Evolutionary conservation across 2,113 vertebrate species (phyloP).

Genomic region (Oxygymnocypris stewartii): DNA sequence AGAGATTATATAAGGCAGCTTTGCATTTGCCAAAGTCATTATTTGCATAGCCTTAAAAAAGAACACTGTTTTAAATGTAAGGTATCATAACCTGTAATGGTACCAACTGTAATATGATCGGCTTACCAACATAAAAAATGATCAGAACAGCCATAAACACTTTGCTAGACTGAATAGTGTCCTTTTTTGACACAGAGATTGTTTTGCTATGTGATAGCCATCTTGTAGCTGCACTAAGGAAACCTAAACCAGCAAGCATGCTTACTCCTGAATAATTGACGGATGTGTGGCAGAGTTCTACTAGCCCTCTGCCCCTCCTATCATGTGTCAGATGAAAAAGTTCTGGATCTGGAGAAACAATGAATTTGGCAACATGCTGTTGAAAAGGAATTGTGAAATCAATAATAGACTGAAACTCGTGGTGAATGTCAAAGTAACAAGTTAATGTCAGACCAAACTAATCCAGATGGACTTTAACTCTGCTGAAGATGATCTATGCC

Average conservation of each 20-base stretch:
- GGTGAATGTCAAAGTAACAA: background rate
- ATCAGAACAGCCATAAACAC: background rate
- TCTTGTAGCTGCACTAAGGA: slow-evolving; percentile 58
- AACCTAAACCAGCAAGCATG: slow-evolving; percentile 66
- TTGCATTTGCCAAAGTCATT: slow-evolving; percentile 3
- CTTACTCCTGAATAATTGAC: slow-evolving; percentile 75
- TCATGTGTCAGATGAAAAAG: slow-evolving; percentile 50
- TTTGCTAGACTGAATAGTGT: slow-evolving; percentile 35
- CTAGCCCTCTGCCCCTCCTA: slow-evolving; percentile 54
- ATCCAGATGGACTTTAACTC: background rate
- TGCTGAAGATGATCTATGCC: background rate
- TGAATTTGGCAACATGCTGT: slow-evolving; percentile 38
- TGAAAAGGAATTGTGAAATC: background rate
- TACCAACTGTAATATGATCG: background rate
- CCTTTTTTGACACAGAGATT: slow-evolving; percentile 46
- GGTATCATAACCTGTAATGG: background rate
- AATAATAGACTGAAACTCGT: background rate
- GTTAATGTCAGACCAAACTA: background rate
- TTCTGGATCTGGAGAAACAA: slow-evolving; percentile 43
- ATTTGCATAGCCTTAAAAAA: slow-evolving; percentile 18
- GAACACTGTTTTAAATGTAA: background rate
- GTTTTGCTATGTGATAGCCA: slow-evolving; percentile 64
- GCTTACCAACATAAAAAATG: background rate
- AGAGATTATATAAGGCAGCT: background rate
- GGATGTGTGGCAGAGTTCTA: slow-evolving; percentile 51